These are phyloP conservation scores for Campoplex nolae DNA, from an alignment of 2,888 invertebrate genomes.

Conservation along the genomic window DNA sequence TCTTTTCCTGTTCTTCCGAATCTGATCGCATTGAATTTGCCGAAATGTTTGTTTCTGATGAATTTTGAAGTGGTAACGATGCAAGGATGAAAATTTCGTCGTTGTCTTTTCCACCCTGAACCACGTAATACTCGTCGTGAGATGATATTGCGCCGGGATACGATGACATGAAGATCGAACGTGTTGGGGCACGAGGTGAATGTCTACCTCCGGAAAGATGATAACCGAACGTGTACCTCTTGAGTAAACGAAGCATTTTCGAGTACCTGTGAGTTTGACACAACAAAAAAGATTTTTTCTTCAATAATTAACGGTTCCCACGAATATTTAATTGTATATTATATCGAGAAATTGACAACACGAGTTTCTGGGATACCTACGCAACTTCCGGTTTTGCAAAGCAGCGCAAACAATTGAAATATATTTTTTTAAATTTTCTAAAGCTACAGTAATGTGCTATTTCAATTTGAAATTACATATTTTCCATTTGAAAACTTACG, in stretches of 20 bases:
- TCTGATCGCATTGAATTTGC: background rate
- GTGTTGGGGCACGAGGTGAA: conserved; percentile 87
- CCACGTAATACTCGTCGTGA: conserved; percentile 92
- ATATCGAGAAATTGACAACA: background rate
- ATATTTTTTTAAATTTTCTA: background rate
- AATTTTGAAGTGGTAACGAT: conserved; percentile 90
- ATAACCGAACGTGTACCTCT: conserved; percentile 93
- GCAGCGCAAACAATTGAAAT: conserved; percentile 11
- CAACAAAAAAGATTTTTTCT: background rate
- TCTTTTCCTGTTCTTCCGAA: conserved; percentile 41
- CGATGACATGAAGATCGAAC: conserved; percentile 91
- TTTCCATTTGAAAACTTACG: conserved; percentile 83
- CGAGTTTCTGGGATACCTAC: conserved; percentile 10
- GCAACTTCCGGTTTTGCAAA: background rate
- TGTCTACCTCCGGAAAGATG: conserved; percentile 86
- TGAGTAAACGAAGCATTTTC: conserved; percentile 93
- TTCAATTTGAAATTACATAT: background rate
- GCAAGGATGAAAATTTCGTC: conserved; percentile 87
- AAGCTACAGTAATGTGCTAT: background rate
- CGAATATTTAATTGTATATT: background rate
- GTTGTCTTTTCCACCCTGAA: conserved; percentile 85
- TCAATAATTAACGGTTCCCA: background rate
- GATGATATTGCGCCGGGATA: conserved; percentile 94
- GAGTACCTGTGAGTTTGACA: conserved; percentile 86
- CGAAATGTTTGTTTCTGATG: conserved; percentile 1